Percentiles rank a stretch among this genome's conserved stretches.
These are phyloP conservation scores for Papilio machaon DNA, from an alignment of 1,140 invertebrate genomes.

Conservation along the genomic window DNA sequence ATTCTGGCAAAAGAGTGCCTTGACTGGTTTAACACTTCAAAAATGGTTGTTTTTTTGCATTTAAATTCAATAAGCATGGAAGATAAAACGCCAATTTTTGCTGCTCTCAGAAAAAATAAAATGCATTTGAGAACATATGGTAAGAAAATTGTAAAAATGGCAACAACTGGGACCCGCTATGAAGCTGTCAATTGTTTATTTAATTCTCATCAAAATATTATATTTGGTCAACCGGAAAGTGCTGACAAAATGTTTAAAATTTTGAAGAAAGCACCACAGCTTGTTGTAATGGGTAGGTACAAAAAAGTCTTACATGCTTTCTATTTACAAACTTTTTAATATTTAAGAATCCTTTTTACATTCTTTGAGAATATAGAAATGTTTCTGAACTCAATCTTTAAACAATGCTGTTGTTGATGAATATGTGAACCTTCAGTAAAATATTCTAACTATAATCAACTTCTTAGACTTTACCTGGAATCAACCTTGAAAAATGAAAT, in stretches of 20 bases:
- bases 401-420: background rate
- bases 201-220: slow-evolving; percentile 82
- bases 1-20: slow-evolving; percentile 87
- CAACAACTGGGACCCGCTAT: slow-evolving; percentile 84
- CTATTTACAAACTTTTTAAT: background rate
- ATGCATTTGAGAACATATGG: slow-evolving; percentile 86
- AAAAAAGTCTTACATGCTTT: slow-evolving; percentile 14
- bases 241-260: slow-evolving; percentile 83
- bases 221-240: slow-evolving; percentile 85
- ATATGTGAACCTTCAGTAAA: background rate
- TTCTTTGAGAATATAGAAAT: background rate
- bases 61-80: slow-evolving; percentile 85
- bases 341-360: too few species aligned
- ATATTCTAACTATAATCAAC: too few species aligned
- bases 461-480: too few species aligned
- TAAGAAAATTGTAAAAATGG: slow-evolving; percentile 82
- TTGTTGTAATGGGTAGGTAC: slow-evolving; percentile 85
- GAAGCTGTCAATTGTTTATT: slow-evolving; percentile 83
- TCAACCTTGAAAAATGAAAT: too few species aligned
- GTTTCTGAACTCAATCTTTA: background rate
- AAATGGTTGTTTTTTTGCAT: slow-evolving; percentile 87
- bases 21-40: slow-evolving; percentile 87
- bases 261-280: slow-evolving; percentile 84
- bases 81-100: slow-evolving; percentile 84
- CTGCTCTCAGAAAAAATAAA: slow-evolving; percentile 83